Conservation (phyloP, 2,113 vertebrate species). For the Strix uralensis region DNA sequence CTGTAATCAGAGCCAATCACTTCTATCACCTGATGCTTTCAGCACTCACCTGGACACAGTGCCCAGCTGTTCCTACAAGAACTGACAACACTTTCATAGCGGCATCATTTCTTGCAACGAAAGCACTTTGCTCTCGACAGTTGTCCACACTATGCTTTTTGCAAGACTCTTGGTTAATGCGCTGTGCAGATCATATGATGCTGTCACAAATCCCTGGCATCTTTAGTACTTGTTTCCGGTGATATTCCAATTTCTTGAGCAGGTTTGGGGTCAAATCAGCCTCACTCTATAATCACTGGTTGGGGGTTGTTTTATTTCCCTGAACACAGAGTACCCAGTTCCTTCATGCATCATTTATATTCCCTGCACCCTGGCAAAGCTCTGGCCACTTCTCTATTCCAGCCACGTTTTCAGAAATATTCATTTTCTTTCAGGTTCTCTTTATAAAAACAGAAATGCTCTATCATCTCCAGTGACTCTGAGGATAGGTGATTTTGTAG, state of each 20-base stretch:
- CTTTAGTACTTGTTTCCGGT: neutral
- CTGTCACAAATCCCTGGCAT: neutral
- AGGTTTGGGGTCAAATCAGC: conserved; percentile 1
- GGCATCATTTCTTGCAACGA: neutral
- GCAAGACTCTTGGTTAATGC: neutral
- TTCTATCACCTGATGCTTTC: neutral
- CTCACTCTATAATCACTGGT: neutral
- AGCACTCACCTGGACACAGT: neutral
- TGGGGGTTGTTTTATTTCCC: conserved; percentile 37
- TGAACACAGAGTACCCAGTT: conserved; percentile 16
- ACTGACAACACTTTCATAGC: neutral
- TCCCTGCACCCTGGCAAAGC: conserved; percentile 5
- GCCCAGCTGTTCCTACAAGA: neutral
- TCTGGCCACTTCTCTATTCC: conserved; percentile 39
- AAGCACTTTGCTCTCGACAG: neutral
- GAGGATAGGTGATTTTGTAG: conserved; percentile 26
- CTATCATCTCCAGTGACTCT: neutral
- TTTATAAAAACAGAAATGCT: conserved; percentile 52
- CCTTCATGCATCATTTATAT: conserved; percentile 55
- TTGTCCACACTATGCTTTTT: neutral
- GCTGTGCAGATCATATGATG: rapidly evolving
- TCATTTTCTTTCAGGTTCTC: conserved; percentile 52
- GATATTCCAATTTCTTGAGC: neutral
- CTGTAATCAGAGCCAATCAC: neutral
- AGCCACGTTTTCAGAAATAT: conserved; percentile 49